Percentiles rank a stretch among this genome's conserved stretches.
phyloP scores from a whole-genome alignment of 2,797 vertebrate genomes.

The Apogon talboti region DNA sequence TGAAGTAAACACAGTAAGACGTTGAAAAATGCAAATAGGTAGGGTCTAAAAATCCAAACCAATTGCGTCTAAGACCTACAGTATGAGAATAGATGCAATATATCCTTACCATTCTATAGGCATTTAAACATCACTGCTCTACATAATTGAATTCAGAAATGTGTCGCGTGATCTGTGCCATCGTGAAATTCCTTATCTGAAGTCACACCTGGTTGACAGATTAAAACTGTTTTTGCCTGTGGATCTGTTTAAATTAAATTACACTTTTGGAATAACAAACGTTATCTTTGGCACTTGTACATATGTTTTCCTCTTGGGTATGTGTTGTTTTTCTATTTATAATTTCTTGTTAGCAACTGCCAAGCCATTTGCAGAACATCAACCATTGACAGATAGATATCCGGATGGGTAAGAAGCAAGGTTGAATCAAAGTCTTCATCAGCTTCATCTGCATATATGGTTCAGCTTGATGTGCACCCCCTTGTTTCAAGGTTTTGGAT shows the following conservation, averaged over 20 bases:
- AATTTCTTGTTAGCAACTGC: background rate
- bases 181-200: too few relatives aligned
- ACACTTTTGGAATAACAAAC: background rate
- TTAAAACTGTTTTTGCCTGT: background rate
- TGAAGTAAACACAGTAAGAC: slow-evolving; percentile 18
- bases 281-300: background rate
- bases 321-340: background rate
- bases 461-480: too few relatives aligned
- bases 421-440: too few relatives aligned
- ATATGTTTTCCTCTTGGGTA: background rate
- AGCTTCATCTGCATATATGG: background rate
- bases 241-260: background rate
- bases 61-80: too few relatives aligned
- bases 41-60: too few relatives aligned
- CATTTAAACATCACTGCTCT: too few relatives aligned
- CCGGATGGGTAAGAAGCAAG: background rate
- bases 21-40: background rate
- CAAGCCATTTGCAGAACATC: background rate
- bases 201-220: background rate
- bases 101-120: too few relatives aligned
- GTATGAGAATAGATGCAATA: too few relatives aligned
- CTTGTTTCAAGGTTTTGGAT: too few relatives aligned
- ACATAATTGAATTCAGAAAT: too few relatives aligned
- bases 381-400: background rate
- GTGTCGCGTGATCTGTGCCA: too few relatives aligned